Conservation (phyloP, 1,140 invertebrate genomes). For the Sitophilus oryzae region DNA sequence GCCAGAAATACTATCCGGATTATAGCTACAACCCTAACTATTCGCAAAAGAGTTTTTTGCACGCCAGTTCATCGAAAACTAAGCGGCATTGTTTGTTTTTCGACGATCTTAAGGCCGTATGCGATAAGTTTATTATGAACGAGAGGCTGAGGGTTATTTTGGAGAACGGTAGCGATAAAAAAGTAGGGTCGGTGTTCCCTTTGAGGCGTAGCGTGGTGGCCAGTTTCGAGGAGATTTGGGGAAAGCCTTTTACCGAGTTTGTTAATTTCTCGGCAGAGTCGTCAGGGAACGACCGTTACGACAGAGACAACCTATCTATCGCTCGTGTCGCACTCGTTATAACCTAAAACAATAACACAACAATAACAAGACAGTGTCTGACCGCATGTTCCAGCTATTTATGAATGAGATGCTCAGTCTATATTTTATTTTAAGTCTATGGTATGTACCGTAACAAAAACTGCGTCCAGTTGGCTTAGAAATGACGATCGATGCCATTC, state of each 20-base stretch:
- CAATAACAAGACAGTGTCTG: too few relatives aligned
- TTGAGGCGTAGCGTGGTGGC: conserved; percentile 1
- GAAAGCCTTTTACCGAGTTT: not conserved
- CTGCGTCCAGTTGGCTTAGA: too few relatives aligned
- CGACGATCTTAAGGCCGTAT: conserved; percentile 16
- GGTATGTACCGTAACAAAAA: too few relatives aligned
- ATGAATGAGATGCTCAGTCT: too few relatives aligned
- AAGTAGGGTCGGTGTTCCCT: not conserved
- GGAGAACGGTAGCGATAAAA: not conserved
- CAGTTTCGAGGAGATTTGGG: conserved; percentile 7
- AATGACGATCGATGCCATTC: too few relatives aligned
- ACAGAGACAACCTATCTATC: too few relatives aligned
- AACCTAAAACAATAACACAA: too few relatives aligned
- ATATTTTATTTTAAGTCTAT: too few relatives aligned
- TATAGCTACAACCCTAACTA: conserved; percentile 5
- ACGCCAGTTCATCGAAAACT: conserved; percentile 2
- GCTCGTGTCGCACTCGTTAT: too few relatives aligned
- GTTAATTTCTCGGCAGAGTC: too few relatives aligned
- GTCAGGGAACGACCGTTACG: too few relatives aligned
- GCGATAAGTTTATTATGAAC: conserved; percentile 26
- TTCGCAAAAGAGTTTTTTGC: conserved; percentile 26
- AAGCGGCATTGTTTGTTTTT: not conserved
- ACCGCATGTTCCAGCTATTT: too few relatives aligned
- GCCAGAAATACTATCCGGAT: conserved; percentile 35
- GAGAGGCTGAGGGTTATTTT: conserved; percentile 11